phyloP scores from a whole-genome alignment of 2,113 vertebrate species.

The Centropus bengalensis region DNA sequence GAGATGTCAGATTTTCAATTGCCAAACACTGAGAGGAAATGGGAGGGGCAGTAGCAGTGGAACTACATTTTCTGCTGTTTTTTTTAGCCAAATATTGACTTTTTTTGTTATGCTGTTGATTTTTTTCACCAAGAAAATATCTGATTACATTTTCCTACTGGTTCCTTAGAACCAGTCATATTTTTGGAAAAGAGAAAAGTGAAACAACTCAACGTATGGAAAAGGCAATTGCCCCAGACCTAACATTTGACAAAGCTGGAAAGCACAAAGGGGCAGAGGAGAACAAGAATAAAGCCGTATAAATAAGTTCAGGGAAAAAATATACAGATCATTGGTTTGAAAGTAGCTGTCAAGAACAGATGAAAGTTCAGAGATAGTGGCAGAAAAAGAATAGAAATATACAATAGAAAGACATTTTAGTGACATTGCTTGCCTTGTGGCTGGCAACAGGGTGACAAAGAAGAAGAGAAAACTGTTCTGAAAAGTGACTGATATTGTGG shows the following conservation, averaged over 20 bases:
- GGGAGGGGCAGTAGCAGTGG: no score
- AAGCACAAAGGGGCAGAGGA: neutral
- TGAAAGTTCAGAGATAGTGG: neutral
- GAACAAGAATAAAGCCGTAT: neutral
- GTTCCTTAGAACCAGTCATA: neutral
- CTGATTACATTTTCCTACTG: neutral
- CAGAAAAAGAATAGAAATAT: neutral
- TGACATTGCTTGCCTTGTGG: neutral
- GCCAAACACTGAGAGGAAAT: neutral
- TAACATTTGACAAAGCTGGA: neutral
- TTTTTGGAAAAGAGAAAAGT: neutral
- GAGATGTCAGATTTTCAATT: neutral
- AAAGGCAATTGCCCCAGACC: neutral
- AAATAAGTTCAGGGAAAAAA: neutral
- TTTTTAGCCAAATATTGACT: neutral
- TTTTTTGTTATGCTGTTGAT: neutral
- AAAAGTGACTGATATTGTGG: neutral
- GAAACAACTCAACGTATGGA: neutral
- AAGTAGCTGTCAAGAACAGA: neutral
- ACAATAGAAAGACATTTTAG: neutral
- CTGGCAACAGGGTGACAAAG: neutral
- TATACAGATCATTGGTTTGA: neutral
- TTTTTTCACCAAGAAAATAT: neutral
- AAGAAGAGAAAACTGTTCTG: neutral
- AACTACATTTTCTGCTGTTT: neutral